Base-by-base conservation (phyloP, 2,797 vertebrate species). In the Discoglossus pictus region DNA sequence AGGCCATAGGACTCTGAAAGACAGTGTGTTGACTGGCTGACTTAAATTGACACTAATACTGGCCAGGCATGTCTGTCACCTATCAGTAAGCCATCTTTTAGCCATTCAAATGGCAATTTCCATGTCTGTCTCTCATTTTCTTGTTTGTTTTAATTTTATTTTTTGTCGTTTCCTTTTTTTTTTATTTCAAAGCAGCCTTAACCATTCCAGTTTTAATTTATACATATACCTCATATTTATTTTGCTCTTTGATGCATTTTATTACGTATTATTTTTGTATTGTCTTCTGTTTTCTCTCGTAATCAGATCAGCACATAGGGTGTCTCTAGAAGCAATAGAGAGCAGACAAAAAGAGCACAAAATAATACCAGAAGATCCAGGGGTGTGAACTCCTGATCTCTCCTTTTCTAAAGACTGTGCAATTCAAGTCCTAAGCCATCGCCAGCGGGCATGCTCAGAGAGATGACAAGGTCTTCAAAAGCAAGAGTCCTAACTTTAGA, bases 341-440 rank as follows among this genome's bases (percentile, higher is more conserved):
- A 94, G 93, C 94, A 92, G 90, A 90, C 89, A 63, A 88, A n/a
- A n/a, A 93, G 93, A 97, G 94, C 95, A 97, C 95, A 96, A 95
- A 85, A 76, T 84, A 79, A 55, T 74, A 83, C 90, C 88, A 87
- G 84, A 79, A 84, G 86, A 88, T 84, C 85, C 84, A 80, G 86
- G 88, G 86, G 86, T 74, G 84, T 84, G 86, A 84, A 87, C 87
- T 92, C 88, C 78, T 59, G 89, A 83, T 86, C 74, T 89, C 84
- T 88, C 82, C 81, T 88, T 90, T 84, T 48, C 85, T 87, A 79
- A 90, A 85, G 79, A 90, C 88, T 83, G 85, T 90, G 86, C 86
- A 88, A 88, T 86, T 83, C 77, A 78, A 86, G 87, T 86, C 84
- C 83, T 85, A 88, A 88, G 85, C 85, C 88, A 88, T 89, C 82